Evolutionary conservation across 1,140 invertebrate genomes (phyloP).

Genomic region (Hyles euphorbiae): DNA sequence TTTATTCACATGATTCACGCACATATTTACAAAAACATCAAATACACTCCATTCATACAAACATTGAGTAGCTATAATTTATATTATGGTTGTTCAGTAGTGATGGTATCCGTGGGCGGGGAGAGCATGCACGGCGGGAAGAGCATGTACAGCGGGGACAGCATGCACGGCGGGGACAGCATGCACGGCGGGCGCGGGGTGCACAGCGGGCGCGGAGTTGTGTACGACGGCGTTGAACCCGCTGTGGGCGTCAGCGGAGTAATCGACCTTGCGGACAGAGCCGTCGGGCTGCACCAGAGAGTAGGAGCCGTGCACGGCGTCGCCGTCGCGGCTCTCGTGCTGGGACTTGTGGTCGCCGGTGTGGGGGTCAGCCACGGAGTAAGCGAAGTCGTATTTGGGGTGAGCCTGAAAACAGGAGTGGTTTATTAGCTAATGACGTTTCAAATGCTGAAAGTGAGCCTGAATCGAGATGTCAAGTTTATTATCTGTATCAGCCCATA

Average conservation of each 20-base stretch:
- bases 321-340: slow-evolving; percentile 50
- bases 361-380: slow-evolving; percentile 70
- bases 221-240: slow-evolving; percentile 28
- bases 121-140: slow-evolving; percentile 17
- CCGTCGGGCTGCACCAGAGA: slow-evolving; percentile 56
- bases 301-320: slow-evolving; percentile 51
- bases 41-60: no score
- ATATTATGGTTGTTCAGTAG: slow-evolving; percentile 23
- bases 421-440: no score
- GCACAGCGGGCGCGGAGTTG: slow-evolving; percentile 21
- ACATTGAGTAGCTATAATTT: not conserved
- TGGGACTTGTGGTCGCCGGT: slow-evolving; percentile 54
- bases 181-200: slow-evolving; percentile 18
- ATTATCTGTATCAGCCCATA: no score
- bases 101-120: slow-evolving; percentile 19
- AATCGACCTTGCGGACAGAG: slow-evolving; percentile 45
- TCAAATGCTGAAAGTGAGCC: no score
- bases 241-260: slow-evolving; percentile 40
- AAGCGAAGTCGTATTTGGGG: slow-evolving; percentile 69
- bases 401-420: slow-evolving; percentile 27
- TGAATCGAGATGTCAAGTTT: no score
- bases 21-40: no score
- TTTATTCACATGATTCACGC: no score
- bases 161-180: slow-evolving; percentile 9
- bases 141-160: slow-evolving; percentile 12